phyloP scores from a whole-genome alignment of 2,797 vertebrate species.

The Lagodon rhomboides region DNA sequence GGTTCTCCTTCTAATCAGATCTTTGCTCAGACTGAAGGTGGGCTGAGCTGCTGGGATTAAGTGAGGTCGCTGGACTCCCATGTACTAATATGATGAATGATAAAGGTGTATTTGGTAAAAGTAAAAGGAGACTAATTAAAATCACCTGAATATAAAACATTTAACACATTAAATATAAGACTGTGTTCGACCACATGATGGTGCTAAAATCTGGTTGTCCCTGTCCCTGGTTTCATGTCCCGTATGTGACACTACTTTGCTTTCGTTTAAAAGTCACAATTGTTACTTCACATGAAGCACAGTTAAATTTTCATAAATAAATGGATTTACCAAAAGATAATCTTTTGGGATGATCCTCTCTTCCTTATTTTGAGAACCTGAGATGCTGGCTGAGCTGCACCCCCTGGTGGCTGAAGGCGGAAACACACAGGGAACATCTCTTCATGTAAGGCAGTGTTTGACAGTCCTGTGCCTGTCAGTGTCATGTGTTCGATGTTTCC shows the following conservation, averaged over 20 bases:
- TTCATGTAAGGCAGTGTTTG: too few relatives aligned
- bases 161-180: not conserved
- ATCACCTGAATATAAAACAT: not conserved
- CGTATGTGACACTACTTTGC: not conserved
- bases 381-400: constrained; percentile 6
- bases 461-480: too few relatives aligned
- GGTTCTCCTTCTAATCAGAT: too few relatives aligned
- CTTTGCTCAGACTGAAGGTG: not conserved
- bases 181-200: constrained; percentile 53
- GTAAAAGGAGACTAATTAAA: not conserved
- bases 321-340: not conserved
- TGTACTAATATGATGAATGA: not conserved
- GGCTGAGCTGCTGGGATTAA: not conserved
- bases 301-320: not conserved
- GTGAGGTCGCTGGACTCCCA: not conserved
- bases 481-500: too few relatives aligned
- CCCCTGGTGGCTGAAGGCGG: constrained; percentile 36
- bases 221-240: not conserved
- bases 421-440: not conserved
- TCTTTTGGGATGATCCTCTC: not conserved
- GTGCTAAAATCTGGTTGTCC: constrained; percentile 19
- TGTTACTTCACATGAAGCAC: not conserved
- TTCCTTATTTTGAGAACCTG: not conserved
- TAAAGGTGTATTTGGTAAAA: not conserved
- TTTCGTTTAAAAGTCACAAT: not conserved